Percentiles rank a stretch among this genome's conserved stretches.
These are phyloP conservation scores for Cephalotes varians DNA, from an alignment of 2,888 invertebrate genomes.

Conservation along the genomic window DNA sequence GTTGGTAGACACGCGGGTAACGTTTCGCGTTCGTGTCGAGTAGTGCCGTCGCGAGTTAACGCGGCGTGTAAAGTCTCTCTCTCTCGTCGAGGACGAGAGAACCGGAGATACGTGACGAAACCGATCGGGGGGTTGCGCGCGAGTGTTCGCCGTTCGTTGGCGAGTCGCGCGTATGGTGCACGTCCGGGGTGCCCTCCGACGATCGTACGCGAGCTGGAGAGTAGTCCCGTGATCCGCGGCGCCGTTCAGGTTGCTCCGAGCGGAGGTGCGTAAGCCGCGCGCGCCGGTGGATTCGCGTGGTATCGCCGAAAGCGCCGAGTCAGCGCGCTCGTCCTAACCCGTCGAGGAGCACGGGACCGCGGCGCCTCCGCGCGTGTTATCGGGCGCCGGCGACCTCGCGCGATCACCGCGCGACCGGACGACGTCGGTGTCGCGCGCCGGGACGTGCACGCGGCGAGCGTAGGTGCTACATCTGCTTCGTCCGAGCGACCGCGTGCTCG, in stretches of 20 bases:
- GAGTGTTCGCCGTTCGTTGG: neutral
- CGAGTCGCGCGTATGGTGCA: constrained; percentile 32
- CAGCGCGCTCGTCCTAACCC: constrained; percentile 73
- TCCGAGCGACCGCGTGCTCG: constrained; percentile 26
- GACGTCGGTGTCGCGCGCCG: neutral
- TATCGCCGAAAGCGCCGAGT: constrained; percentile 77
- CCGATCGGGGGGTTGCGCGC: neutral
- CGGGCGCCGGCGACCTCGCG: neutral
- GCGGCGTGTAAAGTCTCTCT: neutral
- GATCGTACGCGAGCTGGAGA: neutral
- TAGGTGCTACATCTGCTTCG: constrained; percentile 16
- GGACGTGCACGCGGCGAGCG: neutral
- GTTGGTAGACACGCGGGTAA: constrained; percentile 48
- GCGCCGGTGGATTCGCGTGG: constrained; percentile 34
- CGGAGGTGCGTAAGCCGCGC: neutral
- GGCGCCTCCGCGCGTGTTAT: neutral
- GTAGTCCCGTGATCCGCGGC: constrained; percentile 9
- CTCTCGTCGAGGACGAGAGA: neutral
- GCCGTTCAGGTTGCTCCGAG: neutral
- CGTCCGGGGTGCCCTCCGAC: neutral
- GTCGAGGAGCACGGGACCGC: constrained; percentile 28
- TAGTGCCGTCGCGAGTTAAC: neutral
- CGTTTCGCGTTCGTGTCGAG: constrained; percentile 1
- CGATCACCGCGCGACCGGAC: neutral
- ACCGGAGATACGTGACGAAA: constrained; percentile 3